Percentiles rank a stretch among this genome's conserved stretches.
These are phyloP conservation scores for Cinclus mexicanus DNA, from an alignment of 2,113 vertebrate species.

Conservation along the genomic window DNA sequence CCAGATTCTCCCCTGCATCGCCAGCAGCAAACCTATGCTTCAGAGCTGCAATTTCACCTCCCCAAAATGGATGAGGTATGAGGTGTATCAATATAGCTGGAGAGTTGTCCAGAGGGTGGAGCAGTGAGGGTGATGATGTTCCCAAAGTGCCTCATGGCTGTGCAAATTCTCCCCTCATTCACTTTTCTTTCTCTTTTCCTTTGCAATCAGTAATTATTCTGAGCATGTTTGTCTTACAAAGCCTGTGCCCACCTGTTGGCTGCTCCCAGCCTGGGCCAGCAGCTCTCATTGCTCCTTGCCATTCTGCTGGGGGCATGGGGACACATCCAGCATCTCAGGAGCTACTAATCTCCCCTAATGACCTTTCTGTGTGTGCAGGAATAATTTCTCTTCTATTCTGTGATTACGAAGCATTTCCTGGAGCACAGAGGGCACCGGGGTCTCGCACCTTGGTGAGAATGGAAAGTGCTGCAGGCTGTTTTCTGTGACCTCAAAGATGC, in stretches of 20 bases:
- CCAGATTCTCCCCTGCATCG: not conserved
- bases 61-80: not conserved
- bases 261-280: not conserved
- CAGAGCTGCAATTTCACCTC: not conserved
- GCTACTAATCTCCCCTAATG: not conserved
- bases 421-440: not conserved
- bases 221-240: not conserved
- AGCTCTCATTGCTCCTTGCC: not conserved
- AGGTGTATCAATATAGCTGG: not conserved
- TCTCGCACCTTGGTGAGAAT: not conserved
- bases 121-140: not conserved
- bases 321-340: not conserved
- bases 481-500: not conserved
- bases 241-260: not conserved
- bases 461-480: not conserved
- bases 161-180: not conserved
- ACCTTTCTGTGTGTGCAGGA: not conserved
- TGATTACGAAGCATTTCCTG: not conserved
- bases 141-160: not conserved
- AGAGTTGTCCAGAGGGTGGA: not conserved
- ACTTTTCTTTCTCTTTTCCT: not conserved
- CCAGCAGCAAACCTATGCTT: not conserved
- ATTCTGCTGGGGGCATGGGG: accelerated
- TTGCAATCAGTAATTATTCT: not conserved
- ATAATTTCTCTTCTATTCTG: not conserved